Evolutionary conservation across 2,888 invertebrate genomes (phyloP).

Genomic region (Campoplex capitator): DNA sequence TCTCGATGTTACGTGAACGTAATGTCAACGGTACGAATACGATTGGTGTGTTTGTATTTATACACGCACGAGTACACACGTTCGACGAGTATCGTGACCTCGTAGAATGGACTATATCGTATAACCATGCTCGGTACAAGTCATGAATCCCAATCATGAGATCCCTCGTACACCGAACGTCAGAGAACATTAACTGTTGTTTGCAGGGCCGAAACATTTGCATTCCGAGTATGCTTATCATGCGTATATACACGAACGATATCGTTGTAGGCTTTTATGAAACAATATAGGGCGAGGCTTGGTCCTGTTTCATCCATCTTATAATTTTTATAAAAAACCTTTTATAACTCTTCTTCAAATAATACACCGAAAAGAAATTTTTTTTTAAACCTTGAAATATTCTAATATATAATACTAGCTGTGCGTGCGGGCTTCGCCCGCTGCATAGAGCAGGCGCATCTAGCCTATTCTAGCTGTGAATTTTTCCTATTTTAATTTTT

Average conservation of each 20-base stretch:
- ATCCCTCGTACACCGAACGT: conserved; percentile 35
- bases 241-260: neutral
- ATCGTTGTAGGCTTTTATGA: neutral
- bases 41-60: neutral
- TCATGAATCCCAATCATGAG: conserved; percentile 65
- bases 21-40: conserved; percentile 58
- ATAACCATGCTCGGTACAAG: conserved; percentile 60
- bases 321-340: neutral
- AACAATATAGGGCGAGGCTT: conserved; percentile 34
- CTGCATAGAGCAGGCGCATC: no score
- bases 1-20: conserved; percentile 52
- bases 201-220: conserved; percentile 56
- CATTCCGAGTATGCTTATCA: conserved; percentile 47
- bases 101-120: conserved; percentile 56
- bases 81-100: conserved; percentile 56
- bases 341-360: no score
- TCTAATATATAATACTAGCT: no score
- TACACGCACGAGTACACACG: neutral
- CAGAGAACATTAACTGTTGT: conserved; percentile 51
- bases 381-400: no score
- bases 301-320: conserved; percentile 17
- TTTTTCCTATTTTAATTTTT: no score
- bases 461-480: no score
- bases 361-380: no score
- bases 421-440: no score